These are phyloP conservation scores for Chrysomallon squamiferum DNA, from an alignment of 1,140 invertebrate genomes.

Conservation along the genomic window DNA sequence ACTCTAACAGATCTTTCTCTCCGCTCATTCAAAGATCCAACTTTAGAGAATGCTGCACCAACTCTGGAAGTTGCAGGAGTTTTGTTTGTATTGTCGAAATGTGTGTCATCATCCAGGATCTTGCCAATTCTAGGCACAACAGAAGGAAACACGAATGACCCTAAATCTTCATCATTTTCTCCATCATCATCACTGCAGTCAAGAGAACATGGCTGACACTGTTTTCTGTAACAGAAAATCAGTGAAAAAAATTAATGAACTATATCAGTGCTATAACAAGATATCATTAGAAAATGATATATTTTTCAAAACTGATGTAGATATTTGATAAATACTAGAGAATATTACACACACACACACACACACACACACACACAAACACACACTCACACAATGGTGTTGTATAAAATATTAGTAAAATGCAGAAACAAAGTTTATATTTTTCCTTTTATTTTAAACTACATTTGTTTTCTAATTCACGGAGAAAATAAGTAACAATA, in stretches of 20 bases:
- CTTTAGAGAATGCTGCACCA: slow-evolving; percentile 15
- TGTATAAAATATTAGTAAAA: too few species aligned
- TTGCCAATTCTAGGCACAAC: slow-evolving; percentile 23
- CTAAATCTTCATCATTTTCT: slow-evolving; percentile 21
- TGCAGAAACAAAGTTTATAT: too few species aligned
- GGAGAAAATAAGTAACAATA: too few species aligned
- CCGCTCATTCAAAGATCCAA: slow-evolving; percentile 10
- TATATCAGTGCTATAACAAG: not conserved
- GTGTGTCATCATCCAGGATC: not conserved
- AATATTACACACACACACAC: too few species aligned
- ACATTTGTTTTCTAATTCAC: too few species aligned
- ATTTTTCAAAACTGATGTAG: not conserved
- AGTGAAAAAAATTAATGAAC: not conserved
- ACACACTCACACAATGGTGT: too few species aligned
- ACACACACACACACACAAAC: too few species aligned
- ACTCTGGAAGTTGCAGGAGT: not conserved
- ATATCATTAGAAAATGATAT: not conserved
- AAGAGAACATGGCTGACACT: slow-evolving; percentile 25
- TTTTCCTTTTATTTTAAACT: too few species aligned
- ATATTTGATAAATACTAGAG: not conserved
- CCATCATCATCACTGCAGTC: slow-evolving; percentile 24
- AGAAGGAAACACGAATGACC: slow-evolving; percentile 26
- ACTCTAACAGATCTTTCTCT: slow-evolving; percentile 8
- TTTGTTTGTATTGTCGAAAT: not conserved
- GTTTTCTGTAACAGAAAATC: not conserved